These are phyloP conservation scores for Erebia palarica DNA, from an alignment of 2,888 invertebrate genomes.

Conservation along the genomic window DNA sequence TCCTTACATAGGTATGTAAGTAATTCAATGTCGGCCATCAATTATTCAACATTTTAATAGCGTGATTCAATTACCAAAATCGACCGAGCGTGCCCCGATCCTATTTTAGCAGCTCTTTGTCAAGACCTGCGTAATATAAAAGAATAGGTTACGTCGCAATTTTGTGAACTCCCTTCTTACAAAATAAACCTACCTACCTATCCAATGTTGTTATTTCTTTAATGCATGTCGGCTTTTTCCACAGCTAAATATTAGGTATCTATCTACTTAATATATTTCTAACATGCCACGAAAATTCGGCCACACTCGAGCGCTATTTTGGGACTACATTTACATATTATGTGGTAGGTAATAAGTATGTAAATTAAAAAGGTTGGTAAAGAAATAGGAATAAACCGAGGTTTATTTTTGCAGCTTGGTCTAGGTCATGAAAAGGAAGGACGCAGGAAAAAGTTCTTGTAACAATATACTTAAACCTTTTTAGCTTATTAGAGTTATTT, in stretches of 20 bases:
- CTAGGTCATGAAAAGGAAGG: constrained; percentile 14
- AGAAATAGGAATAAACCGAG: constrained; percentile 1
- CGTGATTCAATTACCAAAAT: constrained; percentile 43
- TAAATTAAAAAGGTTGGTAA: constrained; percentile 2
- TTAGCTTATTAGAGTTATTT: too few relatives aligned
- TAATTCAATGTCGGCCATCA: constrained; percentile 23
- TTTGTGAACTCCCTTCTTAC: constrained; percentile 10
- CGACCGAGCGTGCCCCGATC: constrained; percentile 48
- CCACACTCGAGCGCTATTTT: constrained; percentile 21
- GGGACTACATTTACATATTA: constrained; percentile 23
- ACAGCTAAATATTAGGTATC: too few relatives aligned
- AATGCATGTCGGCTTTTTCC: constrained; percentile 10
- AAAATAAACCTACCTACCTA: background rate
- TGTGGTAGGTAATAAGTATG: constrained; percentile 18
- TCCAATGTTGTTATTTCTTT: constrained; percentile 9
- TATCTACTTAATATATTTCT: constrained; percentile 17
- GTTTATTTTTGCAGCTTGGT: constrained; percentile 21
- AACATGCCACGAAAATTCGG: constrained; percentile 20
- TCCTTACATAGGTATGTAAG: background rate
- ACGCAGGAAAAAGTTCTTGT: background rate
- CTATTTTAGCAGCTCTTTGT: constrained; percentile 46
- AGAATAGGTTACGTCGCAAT: constrained; percentile 16
- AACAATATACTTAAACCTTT: too few relatives aligned
- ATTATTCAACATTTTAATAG: constrained; percentile 26
- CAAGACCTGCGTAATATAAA: constrained; percentile 33